These are phyloP conservation scores for Lepidurus couesii DNA, from an alignment of 1,140 invertebrate genomes.

Conservation along the genomic window DNA sequence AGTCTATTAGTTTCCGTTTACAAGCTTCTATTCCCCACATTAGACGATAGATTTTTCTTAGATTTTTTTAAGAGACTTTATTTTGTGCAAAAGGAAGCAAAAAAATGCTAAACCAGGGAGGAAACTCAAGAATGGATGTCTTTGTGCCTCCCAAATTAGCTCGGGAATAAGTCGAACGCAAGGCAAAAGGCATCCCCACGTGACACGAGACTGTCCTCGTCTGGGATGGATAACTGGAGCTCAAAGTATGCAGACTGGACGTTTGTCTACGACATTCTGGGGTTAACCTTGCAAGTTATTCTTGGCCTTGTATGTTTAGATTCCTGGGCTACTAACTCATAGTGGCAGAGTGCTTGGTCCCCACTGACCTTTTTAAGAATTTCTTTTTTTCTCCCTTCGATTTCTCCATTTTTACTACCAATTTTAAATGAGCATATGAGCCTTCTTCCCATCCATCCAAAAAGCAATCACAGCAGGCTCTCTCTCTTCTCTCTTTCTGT, in stretches of 20 bases:
- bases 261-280: background rate
- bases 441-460: too few relatives aligned
- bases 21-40: too few relatives aligned
- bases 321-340: background rate
- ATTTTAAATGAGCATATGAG: too few relatives aligned
- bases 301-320: background rate
- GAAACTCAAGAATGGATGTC: background rate
- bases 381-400: background rate
- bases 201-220: conserved; percentile 12
- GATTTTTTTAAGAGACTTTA: too few relatives aligned
- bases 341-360: background rate
- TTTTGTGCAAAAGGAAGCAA: too few relatives aligned
- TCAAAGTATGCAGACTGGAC: conserved; percentile 8
- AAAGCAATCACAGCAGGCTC: too few relatives aligned
- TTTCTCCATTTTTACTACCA: background rate
- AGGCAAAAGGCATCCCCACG: background rate
- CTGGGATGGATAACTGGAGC: conserved; percentile 8
- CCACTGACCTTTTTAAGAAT: background rate
- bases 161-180: background rate
- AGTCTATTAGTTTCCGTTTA: background rate
- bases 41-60: too few relatives aligned
- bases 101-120: background rate
- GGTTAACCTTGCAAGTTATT: conserved; percentile 7
- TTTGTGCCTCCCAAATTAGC: conserved; percentile 5
- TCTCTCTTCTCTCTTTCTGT: too few relatives aligned